Evolutionary conservation across 2,888 invertebrate species (phyloP).

Genomic region (Seladonia tumulorum): DNA sequence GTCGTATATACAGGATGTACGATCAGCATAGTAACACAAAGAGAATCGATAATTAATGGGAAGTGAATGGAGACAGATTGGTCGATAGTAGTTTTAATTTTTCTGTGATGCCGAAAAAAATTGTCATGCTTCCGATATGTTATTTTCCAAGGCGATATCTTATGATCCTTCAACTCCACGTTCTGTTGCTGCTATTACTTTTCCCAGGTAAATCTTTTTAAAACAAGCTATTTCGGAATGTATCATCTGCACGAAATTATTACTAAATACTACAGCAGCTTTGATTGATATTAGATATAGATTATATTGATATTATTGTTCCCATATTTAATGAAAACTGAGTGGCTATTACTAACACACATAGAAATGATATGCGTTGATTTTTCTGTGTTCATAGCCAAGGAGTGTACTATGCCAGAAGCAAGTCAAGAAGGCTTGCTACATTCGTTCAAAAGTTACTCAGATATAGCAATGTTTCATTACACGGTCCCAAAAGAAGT

Average conservation of each 20-base stretch:
- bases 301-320: no score
- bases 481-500: constrained; percentile 84
- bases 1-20: constrained; percentile 43
- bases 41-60: constrained; percentile 45
- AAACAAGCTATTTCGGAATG: neutral
- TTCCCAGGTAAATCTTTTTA: constrained; percentile 64
- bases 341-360: neutral
- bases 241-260: neutral
- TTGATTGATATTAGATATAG: neutral
- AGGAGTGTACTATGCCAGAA: constrained; percentile 79
- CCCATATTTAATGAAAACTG: neutral
- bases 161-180: constrained; percentile 45
- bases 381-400: constrained; percentile 37
- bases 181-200: constrained; percentile 55
- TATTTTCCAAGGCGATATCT: constrained; percentile 39
- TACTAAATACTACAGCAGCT: neutral
- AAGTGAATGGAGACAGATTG: constrained; percentile 38
- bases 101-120: constrained; percentile 42
- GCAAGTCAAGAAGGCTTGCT: constrained; percentile 85
- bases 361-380: neutral
- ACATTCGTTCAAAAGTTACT: constrained; percentile 84
- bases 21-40: constrained; percentile 27
- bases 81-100: constrained; percentile 34
- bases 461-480: constrained; percentile 84
- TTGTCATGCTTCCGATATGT: constrained; percentile 67